Evolutionary conservation across 2,888 invertebrate genomes (phyloP).

Genomic region (Suillia variegata): DNA sequence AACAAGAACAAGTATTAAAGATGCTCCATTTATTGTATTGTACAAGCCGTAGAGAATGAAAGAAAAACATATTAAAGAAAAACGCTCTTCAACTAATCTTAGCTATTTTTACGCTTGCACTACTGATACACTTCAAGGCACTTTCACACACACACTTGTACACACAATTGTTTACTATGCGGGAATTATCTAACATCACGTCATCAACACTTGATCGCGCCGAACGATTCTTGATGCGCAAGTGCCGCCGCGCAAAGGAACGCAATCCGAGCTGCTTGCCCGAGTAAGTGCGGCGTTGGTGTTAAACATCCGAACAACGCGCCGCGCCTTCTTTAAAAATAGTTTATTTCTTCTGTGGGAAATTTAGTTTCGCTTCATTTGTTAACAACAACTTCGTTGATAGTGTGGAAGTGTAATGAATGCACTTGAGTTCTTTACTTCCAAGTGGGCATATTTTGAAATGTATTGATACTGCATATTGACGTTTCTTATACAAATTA

Average conservation of each 20-base stretch:
- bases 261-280: background rate
- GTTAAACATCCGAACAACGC: background rate
- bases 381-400: too few relatives aligned
- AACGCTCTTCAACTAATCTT: slow-evolving; percentile 40
- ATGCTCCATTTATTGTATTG: too few relatives aligned
- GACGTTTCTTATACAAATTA: too few relatives aligned
- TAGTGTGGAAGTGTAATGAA: too few relatives aligned
- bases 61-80: background rate
- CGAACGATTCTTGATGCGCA: too few relatives aligned
- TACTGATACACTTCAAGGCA: background rate
- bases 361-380: too few relatives aligned
- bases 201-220: slow-evolving; percentile 21
- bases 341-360: too few relatives aligned
- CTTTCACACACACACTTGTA: background rate
- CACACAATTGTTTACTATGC: background rate
- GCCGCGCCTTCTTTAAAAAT: too few relatives aligned
- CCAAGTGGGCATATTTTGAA: too few relatives aligned
- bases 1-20: too few relatives aligned
- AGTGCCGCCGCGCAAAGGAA: background rate
- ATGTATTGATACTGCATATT: too few relatives aligned
- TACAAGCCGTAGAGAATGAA: background rate
- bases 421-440: too few relatives aligned
- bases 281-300: background rate
- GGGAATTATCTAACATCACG: slow-evolving; percentile 19
- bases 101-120: slow-evolving; percentile 22